Percentiles rank a stretch among this genome's conserved stretches.
Conservation (phyloP, 2,797 vertebrate genomes). For the Microchirus variegatus region DNA sequence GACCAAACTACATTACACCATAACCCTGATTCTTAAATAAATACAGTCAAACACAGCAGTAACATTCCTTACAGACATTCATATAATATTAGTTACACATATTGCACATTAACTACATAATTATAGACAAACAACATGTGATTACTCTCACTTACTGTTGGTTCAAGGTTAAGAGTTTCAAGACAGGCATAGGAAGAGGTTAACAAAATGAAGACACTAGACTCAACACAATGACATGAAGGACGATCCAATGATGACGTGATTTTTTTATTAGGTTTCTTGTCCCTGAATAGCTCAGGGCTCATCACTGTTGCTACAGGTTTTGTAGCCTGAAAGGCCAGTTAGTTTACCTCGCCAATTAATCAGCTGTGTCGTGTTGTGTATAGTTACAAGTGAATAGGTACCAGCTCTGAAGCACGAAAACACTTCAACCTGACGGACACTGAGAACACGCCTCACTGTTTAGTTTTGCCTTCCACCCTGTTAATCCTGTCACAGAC, state of each 20-base stretch:
- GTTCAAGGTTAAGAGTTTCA: background rate
- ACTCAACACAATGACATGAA: background rate
- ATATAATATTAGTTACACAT: background rate
- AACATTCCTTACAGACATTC: background rate
- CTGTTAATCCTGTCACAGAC: conserved; percentile 1
- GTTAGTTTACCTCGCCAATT: conserved; percentile 16
- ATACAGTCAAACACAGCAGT: background rate
- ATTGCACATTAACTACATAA: background rate
- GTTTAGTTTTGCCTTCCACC: conserved; percentile 3
- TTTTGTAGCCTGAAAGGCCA: conserved; percentile 8
- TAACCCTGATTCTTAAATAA: background rate
- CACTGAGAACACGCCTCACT: background rate
- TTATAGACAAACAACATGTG: background rate
- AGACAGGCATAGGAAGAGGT: background rate
- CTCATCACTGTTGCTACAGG: conserved; percentile 15
- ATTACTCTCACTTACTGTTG: conserved; percentile 2
- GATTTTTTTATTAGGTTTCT: background rate
- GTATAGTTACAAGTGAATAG: background rate
- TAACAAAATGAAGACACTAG: background rate
- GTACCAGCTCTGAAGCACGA: background rate
- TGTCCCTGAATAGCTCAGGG: conserved; percentile 5
- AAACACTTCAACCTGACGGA: background rate
- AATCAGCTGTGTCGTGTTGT: conserved; percentile 5
- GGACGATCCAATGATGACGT: background rate
- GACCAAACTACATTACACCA: conserved; percentile 43